These are phyloP conservation scores for Stigmatopora argus DNA, from an alignment of 2,113 vertebrate genomes.

Conservation along the genomic window DNA sequence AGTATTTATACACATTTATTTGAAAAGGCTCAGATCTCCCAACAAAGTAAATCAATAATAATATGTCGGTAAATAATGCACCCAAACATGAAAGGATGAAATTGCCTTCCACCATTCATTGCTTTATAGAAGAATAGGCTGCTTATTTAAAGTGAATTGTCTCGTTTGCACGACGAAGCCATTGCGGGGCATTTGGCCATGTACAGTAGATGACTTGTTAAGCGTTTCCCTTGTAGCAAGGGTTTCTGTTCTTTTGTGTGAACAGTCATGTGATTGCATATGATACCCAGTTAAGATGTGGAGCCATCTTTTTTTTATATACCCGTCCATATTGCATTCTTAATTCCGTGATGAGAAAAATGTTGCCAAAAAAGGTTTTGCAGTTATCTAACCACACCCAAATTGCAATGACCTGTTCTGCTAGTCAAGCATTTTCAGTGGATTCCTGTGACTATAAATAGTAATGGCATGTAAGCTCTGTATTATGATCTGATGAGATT, in stretches of 20 bases:
- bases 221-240: conserved; percentile 70
- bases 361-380: conserved; percentile 38
- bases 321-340: conserved; percentile 15
- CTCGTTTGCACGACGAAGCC: conserved; percentile 54
- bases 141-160: conserved; percentile 45
- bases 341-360: conserved; percentile 22
- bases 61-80: neutral
- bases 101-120: conserved; percentile 13
- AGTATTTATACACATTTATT: neutral
- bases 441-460: conserved; percentile 33
- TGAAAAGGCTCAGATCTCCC: neutral
- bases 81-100: neutral
- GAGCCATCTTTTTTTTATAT: conserved; percentile 25
- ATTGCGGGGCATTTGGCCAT: conserved; percentile 71
- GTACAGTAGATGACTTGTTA: conserved; percentile 51
- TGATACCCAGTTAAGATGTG: conserved; percentile 4
- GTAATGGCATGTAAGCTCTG: conserved; percentile 35
- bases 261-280: conserved; percentile 38
- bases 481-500: conserved; percentile 41
- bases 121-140: conserved; percentile 27
- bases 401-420: conserved; percentile 65
- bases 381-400: conserved; percentile 32
- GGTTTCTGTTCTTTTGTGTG: conserved; percentile 49
- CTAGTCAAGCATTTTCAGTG: conserved; percentile 61
- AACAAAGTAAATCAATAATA: neutral